phyloP scores from a whole-genome alignment of 2,888 invertebrate genomes.

The Phortica magna region DNA sequence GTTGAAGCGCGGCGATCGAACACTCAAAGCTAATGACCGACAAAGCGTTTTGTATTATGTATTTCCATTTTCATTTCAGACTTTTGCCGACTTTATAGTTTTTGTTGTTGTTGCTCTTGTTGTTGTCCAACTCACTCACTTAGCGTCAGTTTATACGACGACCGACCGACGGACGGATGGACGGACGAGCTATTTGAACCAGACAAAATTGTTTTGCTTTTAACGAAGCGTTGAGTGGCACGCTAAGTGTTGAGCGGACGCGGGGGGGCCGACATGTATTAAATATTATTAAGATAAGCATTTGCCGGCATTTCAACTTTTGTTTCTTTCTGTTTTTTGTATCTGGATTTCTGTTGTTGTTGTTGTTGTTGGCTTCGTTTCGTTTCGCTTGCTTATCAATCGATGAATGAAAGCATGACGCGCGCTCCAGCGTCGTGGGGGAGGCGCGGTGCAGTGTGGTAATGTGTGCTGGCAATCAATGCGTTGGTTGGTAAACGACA shows the following conservation, averaged over 20 bases:
- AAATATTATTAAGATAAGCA: constrained; percentile 69
- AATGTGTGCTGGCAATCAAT: neutral
- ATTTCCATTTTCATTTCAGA: constrained; percentile 41
- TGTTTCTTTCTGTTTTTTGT: neutral
- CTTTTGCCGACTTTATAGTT: constrained; percentile 6
- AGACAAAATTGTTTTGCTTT: too few relatives aligned
- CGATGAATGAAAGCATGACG: constrained; percentile 43
- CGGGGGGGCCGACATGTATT: constrained; percentile 51
- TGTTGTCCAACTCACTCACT: neutral
- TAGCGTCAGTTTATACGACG: constrained; percentile 3
- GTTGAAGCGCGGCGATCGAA: constrained; percentile 53
- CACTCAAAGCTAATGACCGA: constrained; percentile 71
- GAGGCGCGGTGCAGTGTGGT: neutral
- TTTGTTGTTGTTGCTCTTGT: neutral
- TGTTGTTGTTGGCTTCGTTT: neutral
- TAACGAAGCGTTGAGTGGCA: too few relatives aligned
- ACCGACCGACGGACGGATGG: too few relatives aligned
- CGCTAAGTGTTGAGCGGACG: constrained; percentile 30
- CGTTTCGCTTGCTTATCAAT: constrained; percentile 60
- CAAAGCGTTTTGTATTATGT: constrained; percentile 66
- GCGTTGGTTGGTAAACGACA: too few relatives aligned
- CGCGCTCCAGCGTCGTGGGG: neutral
- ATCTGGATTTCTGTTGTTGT: constrained; percentile 38
- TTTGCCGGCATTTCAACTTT: neutral
- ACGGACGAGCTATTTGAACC: too few relatives aligned